A percentile compares a stretch with the other conserved stretches of the same genome.
Conservation (phyloP, 2,888 invertebrate genomes). For the Polyommatus iphigenia region DNA sequence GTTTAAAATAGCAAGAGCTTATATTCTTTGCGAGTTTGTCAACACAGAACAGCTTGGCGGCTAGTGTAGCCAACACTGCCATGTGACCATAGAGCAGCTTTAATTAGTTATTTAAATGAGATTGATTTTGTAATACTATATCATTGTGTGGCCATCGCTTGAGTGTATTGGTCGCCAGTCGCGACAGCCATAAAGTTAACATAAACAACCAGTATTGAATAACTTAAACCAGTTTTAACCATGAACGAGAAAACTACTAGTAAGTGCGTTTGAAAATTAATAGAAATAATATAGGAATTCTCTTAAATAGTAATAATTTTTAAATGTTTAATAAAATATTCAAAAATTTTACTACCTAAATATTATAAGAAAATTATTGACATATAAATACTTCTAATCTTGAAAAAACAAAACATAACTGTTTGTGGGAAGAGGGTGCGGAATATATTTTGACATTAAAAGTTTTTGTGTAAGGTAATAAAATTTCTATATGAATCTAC, state of each 20-base stretch:
- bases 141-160: not conserved
- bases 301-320: too few relatives aligned
- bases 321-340: too few relatives aligned
- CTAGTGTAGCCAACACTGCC: not conserved
- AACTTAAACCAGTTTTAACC: not conserved
- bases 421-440: not conserved
- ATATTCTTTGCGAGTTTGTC: not conserved
- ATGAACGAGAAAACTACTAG: constrained; percentile 9
- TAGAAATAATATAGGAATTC: not conserved
- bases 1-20: not conserved
- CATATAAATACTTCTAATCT: too few relatives aligned
- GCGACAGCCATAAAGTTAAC: not conserved
- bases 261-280: not conserved
- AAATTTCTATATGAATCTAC: not conserved
- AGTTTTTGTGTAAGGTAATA: not conserved
- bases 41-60: too few relatives aligned
- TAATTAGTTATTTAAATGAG: constrained; percentile 11
- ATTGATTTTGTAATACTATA: constrained; percentile 4
- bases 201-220: not conserved
- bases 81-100: not conserved
- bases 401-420: not conserved
- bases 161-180: not conserved
- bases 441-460: not conserved
- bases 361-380: too few relatives aligned
- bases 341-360: too few relatives aligned